Base-by-base conservation (phyloP, 1,140 invertebrate species). In the Plectrocnemia conspersa region DNA sequence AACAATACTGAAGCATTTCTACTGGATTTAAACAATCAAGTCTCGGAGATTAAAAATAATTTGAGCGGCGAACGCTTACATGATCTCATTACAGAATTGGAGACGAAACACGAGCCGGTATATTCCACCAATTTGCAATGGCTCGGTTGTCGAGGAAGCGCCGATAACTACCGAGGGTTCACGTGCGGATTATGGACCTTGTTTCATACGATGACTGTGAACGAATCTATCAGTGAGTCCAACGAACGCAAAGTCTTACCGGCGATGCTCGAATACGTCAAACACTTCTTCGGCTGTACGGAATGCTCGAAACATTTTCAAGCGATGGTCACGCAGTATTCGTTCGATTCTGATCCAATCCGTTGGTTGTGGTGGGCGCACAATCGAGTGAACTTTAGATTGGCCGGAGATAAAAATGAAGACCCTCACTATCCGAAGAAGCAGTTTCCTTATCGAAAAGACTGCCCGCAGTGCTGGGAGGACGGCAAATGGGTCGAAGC, bases 161-260 rank as follows among this genome's bases (percentile, higher is more conserved):
- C 77, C 35, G 69, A 82, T 1, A 73, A 78, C 25, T 80, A 77
- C 40, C 79, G 96, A 40, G 93, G 94, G n/a, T 98, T 93, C 68
- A 90, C 94, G 0, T 99, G 97, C 75, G 86, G 91, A 0, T 71
- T 99, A n/a, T 99, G 97, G 97, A 89, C 82, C 24, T 75, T 96
- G 52, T 99, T 98, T 69, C 97, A 99, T 67, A 89, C 86, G 35
- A 69, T 99, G 18, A 93, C 91, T 9, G 88, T 97, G 0, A 86
- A 86, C 66, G 84, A 86, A 40, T 80, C 82, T 1, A 68, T 69
- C 19, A 66, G 75, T 24, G 65, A 73, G 1, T 64, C 59, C n/a
- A n/a, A n/a, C 35, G 76, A 84, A 52, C 79, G 83, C 0, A 79
- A 84, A 64, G 83, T 97, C 9, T 70, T 98, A 1, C 71, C 78